Percentiles rank a stretch among this genome's conserved stretches.
Conservation (phyloP, 1,140 invertebrate species). For the Drosophila takahashii region DNA sequence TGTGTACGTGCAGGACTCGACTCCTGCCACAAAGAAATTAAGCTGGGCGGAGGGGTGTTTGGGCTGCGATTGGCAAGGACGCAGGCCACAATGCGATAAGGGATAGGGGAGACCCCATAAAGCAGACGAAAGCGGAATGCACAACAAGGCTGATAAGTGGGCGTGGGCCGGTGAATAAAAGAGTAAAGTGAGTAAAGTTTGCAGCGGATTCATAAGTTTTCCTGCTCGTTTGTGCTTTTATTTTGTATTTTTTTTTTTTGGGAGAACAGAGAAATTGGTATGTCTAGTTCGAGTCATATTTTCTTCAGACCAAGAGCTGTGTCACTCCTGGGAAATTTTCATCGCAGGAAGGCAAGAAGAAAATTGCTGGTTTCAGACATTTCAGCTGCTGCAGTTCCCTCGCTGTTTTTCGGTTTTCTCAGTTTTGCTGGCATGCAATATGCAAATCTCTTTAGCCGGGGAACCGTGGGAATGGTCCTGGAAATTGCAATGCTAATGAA, state of each 20-base stretch:
- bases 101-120: conserved; percentile 30
- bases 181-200: conserved; percentile 60
- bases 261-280: conserved; percentile 49
- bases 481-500: conserved; percentile 63
- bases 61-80: conserved; percentile 27
- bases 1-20: conserved; percentile 68
- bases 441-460: conserved; percentile 57
- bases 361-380: conserved; percentile 55
- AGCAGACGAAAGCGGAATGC: conserved; percentile 34
- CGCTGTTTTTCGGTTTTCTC: conserved; percentile 10
- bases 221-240: background rate
- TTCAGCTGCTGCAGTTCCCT: conserved; percentile 51
- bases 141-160: conserved; percentile 52
- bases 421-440: conserved; percentile 55
- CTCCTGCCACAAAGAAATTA: conserved; percentile 68
- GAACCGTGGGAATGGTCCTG: conserved; percentile 25
- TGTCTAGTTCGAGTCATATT: conserved; percentile 67
- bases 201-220: conserved; percentile 63
- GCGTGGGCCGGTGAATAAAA: conserved; percentile 55
- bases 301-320: conserved; percentile 36
- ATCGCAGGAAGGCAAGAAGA: conserved; percentile 18
- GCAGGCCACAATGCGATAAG: conserved; percentile 28
- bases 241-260: background rate
- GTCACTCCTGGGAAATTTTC: conserved; percentile 51
- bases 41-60: conserved; percentile 18